Evolutionary conservation across 2,888 invertebrate species (phyloP).

Genomic region (Silvanus unidentatus): DNA sequence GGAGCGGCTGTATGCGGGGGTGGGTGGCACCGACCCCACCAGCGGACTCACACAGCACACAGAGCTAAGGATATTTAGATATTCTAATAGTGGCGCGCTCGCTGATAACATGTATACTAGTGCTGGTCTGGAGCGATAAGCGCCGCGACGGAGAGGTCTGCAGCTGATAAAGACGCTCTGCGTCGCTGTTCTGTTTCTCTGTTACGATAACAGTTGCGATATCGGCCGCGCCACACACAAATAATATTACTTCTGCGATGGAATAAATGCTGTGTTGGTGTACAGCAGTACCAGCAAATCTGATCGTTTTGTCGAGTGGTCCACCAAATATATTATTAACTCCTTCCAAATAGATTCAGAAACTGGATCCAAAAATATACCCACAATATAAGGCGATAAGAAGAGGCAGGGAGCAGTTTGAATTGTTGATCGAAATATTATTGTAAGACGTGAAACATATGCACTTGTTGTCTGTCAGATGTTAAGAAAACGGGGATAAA

Average conservation of each 20-base stretch:
- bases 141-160: constrained; percentile 42
- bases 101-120: constrained; percentile 45
- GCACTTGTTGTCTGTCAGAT: no score
- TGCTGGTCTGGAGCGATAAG: constrained; percentile 45
- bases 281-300: no score
- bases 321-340: no score
- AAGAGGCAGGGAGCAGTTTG: no score
- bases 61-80: constrained; percentile 46
- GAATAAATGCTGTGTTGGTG: constrained; percentile 29
- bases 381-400: no score
- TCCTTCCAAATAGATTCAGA: no score
- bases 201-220: constrained; percentile 35
- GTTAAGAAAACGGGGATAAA: no score
- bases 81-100: constrained; percentile 47
- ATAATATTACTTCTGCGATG: constrained; percentile 38
- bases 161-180: constrained; percentile 45
- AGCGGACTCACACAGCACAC: constrained; percentile 26
- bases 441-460: no score
- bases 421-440: no score
- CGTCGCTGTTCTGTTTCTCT: constrained; percentile 43
- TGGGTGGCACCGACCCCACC: constrained; percentile 28
- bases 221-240: constrained; percentile 41
- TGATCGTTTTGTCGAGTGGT: no score
- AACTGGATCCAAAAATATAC: no score
- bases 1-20: constrained; percentile 16